phyloP scores from a whole-genome alignment of 2,797 vertebrate species.

The Macropus fuliginosus region DNA sequence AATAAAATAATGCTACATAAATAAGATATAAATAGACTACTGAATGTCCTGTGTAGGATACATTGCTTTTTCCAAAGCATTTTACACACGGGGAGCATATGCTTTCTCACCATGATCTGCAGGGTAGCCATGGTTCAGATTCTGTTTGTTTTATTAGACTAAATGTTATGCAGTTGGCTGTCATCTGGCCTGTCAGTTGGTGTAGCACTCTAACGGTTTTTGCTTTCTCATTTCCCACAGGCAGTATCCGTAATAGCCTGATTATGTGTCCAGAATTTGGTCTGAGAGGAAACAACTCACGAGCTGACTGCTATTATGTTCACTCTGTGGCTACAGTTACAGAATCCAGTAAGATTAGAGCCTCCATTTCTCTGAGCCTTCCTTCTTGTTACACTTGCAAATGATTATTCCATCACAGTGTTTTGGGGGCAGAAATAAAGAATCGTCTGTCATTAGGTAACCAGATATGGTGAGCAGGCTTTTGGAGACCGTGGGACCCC shows the following conservation, averaged over 20 bases:
- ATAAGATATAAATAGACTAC: constrained; percentile 16
- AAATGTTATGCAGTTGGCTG: constrained; percentile 63
- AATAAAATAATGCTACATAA: background rate
- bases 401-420: background rate
- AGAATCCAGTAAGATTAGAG: constrained; percentile 54
- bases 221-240: constrained; percentile 66
- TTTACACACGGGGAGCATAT: constrained; percentile 42
- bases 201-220: constrained; percentile 49
- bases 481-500: background rate
- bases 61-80: background rate
- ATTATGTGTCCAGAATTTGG: constrained; percentile 71
- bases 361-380: constrained; percentile 36
- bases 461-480: background rate
- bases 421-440: background rate
- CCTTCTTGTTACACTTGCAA: constrained; percentile 24
- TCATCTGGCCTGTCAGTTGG: constrained; percentile 71
- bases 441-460: background rate
- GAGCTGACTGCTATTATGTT: constrained; percentile 30
- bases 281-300: constrained; percentile 40
- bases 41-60: constrained; percentile 52
- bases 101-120: constrained; percentile 45
- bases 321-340: constrained; percentile 1
- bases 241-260: constrained; percentile 67
- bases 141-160: constrained; percentile 65
- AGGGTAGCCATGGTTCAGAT: constrained; percentile 39